These are phyloP conservation scores for Eriosoma lanigerum DNA, from an alignment of 1,140 invertebrate genomes.

Conservation along the genomic window DNA sequence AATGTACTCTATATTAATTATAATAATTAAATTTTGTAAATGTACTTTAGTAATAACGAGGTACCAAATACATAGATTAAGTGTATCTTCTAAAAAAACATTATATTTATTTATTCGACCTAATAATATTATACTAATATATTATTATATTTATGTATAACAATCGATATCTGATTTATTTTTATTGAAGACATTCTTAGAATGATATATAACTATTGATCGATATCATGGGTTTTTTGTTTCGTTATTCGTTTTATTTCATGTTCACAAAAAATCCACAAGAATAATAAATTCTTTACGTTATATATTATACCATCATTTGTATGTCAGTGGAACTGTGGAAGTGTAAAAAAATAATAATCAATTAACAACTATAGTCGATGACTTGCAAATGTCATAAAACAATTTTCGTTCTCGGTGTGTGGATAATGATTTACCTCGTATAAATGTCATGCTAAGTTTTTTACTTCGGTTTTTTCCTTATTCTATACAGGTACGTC, in stretches of 20 bases:
- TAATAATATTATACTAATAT: too few species aligned
- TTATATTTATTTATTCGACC: too few species aligned
- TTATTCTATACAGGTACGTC: too few species aligned
- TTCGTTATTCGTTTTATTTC: neutral
- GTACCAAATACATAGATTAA: too few species aligned
- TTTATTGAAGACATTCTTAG: neutral
- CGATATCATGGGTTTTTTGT: too few species aligned
- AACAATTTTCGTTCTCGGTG: slow-evolving; percentile 29
- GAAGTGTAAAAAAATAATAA: slow-evolving; percentile 26
- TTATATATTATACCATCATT: neutral
- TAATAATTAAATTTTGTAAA: too few species aligned
- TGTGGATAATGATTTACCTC: neutral
- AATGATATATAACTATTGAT: neutral
- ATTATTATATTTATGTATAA: too few species aligned
- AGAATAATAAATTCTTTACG: neutral
- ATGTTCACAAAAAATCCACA: neutral
- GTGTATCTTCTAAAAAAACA: too few species aligned
- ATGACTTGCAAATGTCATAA: slow-evolving; percentile 18
- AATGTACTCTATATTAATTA: too few species aligned
- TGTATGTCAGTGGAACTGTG: neutral
- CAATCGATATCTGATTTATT: too few species aligned
- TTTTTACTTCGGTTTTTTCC: neutral
- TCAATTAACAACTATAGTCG: slow-evolving; percentile 33
- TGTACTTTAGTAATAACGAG: too few species aligned
- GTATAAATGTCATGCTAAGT: slow-evolving; percentile 20